Conservation (phyloP, 2,888 invertebrate species). For the Platycnemis pennipes region DNA sequence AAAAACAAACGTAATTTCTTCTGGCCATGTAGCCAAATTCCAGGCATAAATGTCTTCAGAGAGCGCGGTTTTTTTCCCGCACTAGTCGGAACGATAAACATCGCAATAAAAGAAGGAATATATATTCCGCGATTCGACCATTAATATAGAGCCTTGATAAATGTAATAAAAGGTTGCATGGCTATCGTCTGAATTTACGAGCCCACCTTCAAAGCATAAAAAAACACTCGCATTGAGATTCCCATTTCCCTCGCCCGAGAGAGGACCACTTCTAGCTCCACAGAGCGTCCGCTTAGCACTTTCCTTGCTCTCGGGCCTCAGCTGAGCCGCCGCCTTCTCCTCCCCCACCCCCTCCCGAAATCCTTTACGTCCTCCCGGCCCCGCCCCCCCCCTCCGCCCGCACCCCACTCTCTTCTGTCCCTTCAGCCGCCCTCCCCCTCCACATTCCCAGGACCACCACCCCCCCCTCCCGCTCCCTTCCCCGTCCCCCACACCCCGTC, state of each 20-base stretch:
- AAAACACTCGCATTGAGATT: not conserved
- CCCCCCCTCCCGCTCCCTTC: not conserved
- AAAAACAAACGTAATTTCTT: constrained; percentile 41
- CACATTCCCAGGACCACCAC: not conserved
- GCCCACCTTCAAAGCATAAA: constrained; percentile 12
- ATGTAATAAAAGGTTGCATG: constrained; percentile 44
- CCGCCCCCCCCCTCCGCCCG: not conserved
- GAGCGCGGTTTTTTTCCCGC: constrained; percentile 22
- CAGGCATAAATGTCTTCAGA: constrained; percentile 20
- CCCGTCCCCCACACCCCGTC: not conserved
- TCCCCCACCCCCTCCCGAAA: not conserved
- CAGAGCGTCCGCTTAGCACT: not conserved
- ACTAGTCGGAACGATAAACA: constrained; percentile 46
- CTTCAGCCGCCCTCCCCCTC: not conserved
- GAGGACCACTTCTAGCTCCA: not conserved
- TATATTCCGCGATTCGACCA: constrained; percentile 44
- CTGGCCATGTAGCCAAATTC: not conserved
- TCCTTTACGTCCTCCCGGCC: not conserved
- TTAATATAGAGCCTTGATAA: constrained; percentile 31
- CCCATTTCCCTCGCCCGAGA: not conserved
- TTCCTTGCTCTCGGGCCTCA: not conserved
- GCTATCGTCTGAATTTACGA: constrained; percentile 32
- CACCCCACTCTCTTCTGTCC: not conserved
- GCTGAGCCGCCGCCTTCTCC: not conserved
- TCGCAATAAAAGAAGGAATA: constrained; percentile 33